A percentile compares a stretch with the other conserved stretches of the same genome.
These are phyloP conservation scores for Glyphotaelius pellucidus DNA, from an alignment of 2,888 invertebrate genomes.

Conservation along the genomic window DNA sequence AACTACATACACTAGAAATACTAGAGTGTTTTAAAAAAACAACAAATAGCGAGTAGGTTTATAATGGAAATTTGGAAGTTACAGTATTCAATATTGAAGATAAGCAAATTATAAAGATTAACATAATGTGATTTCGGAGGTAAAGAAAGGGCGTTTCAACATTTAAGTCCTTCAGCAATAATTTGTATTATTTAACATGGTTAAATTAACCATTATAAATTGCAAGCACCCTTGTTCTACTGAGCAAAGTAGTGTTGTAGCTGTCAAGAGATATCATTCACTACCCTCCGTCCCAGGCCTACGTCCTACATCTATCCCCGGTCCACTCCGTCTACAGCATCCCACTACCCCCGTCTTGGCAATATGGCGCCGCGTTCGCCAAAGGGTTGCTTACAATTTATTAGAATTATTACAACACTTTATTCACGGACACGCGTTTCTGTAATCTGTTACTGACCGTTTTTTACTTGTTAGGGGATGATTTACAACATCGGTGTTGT, in stretches of 20 bases:
- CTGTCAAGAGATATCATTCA: constrained; percentile 11
- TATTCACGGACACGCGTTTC: constrained; percentile 16
- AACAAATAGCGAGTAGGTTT: too few species aligned
- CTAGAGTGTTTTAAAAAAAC: too few species aligned
- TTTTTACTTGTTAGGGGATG: not conserved
- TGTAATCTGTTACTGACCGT: constrained; percentile 12
- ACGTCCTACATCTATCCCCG: not conserved
- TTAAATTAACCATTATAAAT: not conserved
- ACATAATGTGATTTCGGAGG: too few species aligned
- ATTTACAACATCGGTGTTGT: not conserved
- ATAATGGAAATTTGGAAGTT: too few species aligned
- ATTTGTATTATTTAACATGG: too few species aligned
- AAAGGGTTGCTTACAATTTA: constrained; percentile 36
- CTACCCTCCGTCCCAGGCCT: not conserved
- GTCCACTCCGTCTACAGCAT: not conserved
- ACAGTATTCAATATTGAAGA: too few species aligned
- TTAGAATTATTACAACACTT: constrained; percentile 33
- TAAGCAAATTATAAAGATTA: too few species aligned
- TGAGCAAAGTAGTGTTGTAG: not conserved
- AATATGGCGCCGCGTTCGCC: constrained; percentile 13
- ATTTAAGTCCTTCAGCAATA: too few species aligned
- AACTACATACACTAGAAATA: too few species aligned
- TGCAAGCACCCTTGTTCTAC: constrained; percentile 9
- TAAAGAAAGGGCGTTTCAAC: too few species aligned
- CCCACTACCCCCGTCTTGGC: constrained; percentile 13